These are phyloP conservation scores for Caenorhabditis japonica DNA, from an alignment of 2,888 invertebrate genomes.

Conservation along the genomic window DNA sequence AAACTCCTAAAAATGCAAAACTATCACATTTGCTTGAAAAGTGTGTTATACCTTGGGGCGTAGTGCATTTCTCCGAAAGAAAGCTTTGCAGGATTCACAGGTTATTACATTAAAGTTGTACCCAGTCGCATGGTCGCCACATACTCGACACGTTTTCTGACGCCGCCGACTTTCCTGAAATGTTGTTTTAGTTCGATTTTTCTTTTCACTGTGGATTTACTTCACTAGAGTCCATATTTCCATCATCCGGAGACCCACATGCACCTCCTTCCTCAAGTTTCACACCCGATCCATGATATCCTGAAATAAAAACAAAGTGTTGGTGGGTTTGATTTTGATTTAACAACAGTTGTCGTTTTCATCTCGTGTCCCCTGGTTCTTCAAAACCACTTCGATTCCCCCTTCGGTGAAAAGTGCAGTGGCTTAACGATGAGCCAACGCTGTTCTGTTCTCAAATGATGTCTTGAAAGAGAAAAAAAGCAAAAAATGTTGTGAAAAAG, in stretches of 20 bases:
- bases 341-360: conserved; percentile 20
- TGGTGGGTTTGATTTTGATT: neutral
- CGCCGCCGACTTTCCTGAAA: conserved; percentile 66
- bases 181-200: too few relatives aligned
- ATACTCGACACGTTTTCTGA: conserved; percentile 74
- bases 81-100: conserved; percentile 93
- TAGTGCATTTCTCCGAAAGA: conserved; percentile 92
- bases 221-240: conserved; percentile 51
- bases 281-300: conserved; percentile 46
- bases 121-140: conserved; percentile 75
- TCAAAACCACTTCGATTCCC: neutral
- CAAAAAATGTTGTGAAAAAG: conserved; percentile 12
- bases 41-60: conserved; percentile 85
- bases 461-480: conserved; percentile 1
- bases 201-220: too few relatives aligned
- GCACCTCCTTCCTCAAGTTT: conserved; percentile 56
- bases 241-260: conserved; percentile 59
- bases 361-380: neutral
- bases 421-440: too few relatives aligned
- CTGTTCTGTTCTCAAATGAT: too few relatives aligned
- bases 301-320: conserved; percentile 29
- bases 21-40: too few relatives aligned
- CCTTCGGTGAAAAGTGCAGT: conserved; percentile 24
- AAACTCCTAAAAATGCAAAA: conserved; percentile 66
- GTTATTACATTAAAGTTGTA: conserved; percentile 76